Evolutionary conservation across 2,113 vertebrate species (phyloP), one percentile per base, ranked within the genome.

Genomic region (Anolis sagrei): DNA sequence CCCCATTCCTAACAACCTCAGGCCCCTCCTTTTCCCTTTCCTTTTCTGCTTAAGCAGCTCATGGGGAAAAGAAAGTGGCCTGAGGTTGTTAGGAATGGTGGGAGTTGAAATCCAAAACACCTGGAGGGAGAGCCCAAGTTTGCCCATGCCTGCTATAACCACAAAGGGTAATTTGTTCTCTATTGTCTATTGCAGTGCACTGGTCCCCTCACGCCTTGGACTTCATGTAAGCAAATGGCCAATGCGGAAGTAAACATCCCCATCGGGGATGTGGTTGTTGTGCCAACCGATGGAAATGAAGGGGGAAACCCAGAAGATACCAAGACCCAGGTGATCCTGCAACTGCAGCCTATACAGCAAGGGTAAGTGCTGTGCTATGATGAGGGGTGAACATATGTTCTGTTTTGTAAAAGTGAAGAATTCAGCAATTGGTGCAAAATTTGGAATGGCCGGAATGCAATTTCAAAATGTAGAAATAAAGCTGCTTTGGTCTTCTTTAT

Each of bases 291-390:
- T 0, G 95, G 95, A 10, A 97, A 95, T 68, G 97, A 97, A 87
- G 97, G 96, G 72, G 97, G 96, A 86, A 96, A 95, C 4, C 96
- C 97, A 68, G 97, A 98, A 94, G 97, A 97, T 44, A 97, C 95
- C 85, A 99, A 98, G 94, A 98, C 97, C 83, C 97, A 97, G 95
- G 98, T 98, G 92, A 96, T 98, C 90, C 86, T 98, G 91, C 98
- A 98, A 92, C 96, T 98, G 73, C 98, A 99, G 89, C 97, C 98
- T 1, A 97, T 99, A 90, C 95, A 96, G 44, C 97, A 98, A 73
- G 97, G 98, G 98, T 98, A 96, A 95, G 97, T 95, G 79, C 54
- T 27, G 13, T 49, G 16, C 49, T 49, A 29, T 27, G 18, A 39
- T 32, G 18, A 81, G 48, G 19, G 9, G 7, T 58, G 25, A 44